A percentile compares a stretch with the other conserved stretches of the same genome.
These are phyloP conservation scores for Coleophora deauratella DNA, from an alignment of 2,888 invertebrate genomes.

Conservation along the genomic window DNA sequence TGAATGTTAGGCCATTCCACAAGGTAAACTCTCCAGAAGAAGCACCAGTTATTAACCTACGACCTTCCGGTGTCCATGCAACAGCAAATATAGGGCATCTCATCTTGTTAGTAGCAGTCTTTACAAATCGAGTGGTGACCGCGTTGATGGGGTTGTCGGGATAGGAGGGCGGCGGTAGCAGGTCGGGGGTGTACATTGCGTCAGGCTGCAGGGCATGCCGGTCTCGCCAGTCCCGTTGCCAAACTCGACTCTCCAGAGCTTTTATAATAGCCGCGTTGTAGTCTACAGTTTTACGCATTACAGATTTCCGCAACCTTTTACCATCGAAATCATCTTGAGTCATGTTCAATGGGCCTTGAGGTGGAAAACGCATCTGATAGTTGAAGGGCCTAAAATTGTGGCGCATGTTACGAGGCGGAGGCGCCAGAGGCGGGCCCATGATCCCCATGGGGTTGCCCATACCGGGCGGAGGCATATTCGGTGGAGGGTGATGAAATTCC, in stretches of 20 bases:
- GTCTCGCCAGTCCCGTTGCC: conserved; percentile 96
- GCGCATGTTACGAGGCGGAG: conserved; percentile 62
- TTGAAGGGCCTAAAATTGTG: conserved; percentile 67
- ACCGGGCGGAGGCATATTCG: conserved; percentile 60
- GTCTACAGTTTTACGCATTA: conserved; percentile 98
- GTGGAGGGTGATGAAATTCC: conserved; percentile 68
- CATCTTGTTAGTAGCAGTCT: conserved; percentile 99
- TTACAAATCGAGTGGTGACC: conserved; percentile 94
- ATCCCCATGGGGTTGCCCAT: conserved; percentile 33
- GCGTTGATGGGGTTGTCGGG: conserved; percentile 97
- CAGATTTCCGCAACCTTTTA: conserved; percentile 94
- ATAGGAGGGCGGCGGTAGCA: conserved; percentile 95
- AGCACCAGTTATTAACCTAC: conserved; percentile 97
- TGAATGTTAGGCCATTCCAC: conserved; percentile 99
- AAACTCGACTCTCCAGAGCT: conserved; percentile 93
- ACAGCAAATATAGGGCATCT: conserved; percentile 99
- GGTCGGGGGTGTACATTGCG: conserved; percentile 93
- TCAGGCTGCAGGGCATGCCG: conserved; percentile 94
- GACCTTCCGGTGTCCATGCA: conserved; percentile 99
- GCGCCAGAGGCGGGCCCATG: conserved; percentile 40
- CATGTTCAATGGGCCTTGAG: conserved; percentile 78
- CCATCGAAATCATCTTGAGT: conserved; percentile 95
- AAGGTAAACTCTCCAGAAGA: conserved; percentile 99
- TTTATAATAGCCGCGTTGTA: conserved; percentile 96
- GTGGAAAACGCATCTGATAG: conserved; percentile 68